These are phyloP conservation scores for Barbus barbus DNA, from an alignment of 2,113 vertebrate species.

Conservation along the genomic window DNA sequence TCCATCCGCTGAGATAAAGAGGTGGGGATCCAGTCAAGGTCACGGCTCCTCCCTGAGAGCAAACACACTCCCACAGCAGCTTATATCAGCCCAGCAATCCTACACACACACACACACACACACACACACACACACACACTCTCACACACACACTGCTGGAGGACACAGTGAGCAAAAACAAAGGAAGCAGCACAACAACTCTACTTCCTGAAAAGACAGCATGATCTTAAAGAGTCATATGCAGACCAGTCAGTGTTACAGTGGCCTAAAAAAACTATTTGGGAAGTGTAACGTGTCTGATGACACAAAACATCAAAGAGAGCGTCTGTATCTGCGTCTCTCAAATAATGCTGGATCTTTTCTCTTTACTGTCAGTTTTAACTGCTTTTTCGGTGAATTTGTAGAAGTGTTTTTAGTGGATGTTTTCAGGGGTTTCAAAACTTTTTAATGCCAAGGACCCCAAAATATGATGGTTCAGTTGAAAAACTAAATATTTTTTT, in stretches of 20 bases:
- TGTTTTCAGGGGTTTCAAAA: not conserved
- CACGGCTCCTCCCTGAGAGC: slow-evolving; percentile 60
- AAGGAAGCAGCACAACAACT: not conserved
- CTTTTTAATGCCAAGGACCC: not conserved
- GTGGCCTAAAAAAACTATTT: not conserved
- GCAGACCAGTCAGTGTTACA: not conserved
- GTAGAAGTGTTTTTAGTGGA: not conserved
- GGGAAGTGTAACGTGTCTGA: not conserved
- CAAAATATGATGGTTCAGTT: not conserved
- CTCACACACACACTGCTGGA: not conserved
- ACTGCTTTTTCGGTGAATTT: not conserved
- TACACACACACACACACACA: not conserved
- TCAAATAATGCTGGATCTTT: not conserved
- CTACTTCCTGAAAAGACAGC: not conserved
- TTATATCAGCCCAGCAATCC: slow-evolving; percentile 43
- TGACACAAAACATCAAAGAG: not conserved
- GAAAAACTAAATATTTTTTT: not conserved
- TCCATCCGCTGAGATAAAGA: slow-evolving; percentile 63
- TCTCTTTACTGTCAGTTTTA: not conserved
- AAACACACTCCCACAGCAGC: slow-evolving; percentile 61
- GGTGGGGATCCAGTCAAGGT: slow-evolving; percentile 68
- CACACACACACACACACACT: not conserved
- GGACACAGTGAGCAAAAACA: not conserved
- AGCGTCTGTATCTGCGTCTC: not conserved
- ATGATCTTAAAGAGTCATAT: not conserved